Percentiles rank a stretch among this genome's conserved stretches.
phyloP scores from a whole-genome alignment of 2,113 vertebrate genomes.

The Tricholaema leucomelas region DNA sequence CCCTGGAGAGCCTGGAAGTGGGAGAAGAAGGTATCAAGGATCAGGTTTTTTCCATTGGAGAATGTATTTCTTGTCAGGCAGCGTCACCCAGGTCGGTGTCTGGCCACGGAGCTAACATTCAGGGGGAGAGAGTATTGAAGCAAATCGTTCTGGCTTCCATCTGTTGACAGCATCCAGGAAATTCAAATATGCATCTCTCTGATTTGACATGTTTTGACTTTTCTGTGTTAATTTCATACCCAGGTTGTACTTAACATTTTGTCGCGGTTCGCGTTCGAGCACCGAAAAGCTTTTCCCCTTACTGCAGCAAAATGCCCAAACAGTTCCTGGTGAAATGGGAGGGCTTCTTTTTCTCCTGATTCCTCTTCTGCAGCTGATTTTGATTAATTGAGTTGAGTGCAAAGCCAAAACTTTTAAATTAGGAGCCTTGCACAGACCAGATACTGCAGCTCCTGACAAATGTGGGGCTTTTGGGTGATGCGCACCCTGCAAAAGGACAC shows the following conservation, averaged over 20 bases:
- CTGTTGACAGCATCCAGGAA: slow-evolving; percentile 36
- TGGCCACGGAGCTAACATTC: neutral
- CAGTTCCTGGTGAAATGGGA: neutral
- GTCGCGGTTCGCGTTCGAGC: neutral
- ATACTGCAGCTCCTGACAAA: neutral
- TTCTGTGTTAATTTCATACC: slow-evolving; percentile 47
- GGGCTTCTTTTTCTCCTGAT: neutral
- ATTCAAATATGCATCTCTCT: slow-evolving; percentile 6
- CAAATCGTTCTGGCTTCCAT: neutral
- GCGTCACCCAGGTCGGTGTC: neutral
- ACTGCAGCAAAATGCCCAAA: slow-evolving; percentile 1
- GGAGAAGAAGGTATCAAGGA: neutral
- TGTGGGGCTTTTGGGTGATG: rapidly evolving
- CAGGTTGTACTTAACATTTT: slow-evolving; percentile 37
- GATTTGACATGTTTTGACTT: slow-evolving; percentile 44
- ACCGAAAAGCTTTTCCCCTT: slow-evolving; percentile 7
- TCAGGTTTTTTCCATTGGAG: slow-evolving; percentile 1
- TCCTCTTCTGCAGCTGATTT: neutral
- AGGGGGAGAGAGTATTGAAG: neutral
- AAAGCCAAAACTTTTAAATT: neutral
- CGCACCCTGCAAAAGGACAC: neutral
- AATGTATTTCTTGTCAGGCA: slow-evolving; percentile 4
- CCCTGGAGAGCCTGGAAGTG: neutral
- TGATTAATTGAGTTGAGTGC: neutral
- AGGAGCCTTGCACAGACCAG: neutral